phyloP scores from a whole-genome alignment of 2,113 vertebrate species.

The Regulus satrapa region DNA sequence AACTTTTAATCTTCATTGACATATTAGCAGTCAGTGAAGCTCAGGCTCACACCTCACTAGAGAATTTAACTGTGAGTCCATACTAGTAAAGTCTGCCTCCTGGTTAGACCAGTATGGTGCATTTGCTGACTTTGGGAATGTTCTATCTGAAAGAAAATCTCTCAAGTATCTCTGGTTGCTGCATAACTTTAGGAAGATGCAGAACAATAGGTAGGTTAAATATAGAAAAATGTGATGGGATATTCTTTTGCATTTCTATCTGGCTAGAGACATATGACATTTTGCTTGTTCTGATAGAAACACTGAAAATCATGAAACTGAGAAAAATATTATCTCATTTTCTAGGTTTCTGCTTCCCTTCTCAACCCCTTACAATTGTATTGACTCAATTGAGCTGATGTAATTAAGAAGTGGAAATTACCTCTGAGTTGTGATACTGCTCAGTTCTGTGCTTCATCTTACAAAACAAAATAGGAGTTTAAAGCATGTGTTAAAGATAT shows the following conservation, averaged over 20 bases:
- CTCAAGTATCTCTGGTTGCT: not conserved
- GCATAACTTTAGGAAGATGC: not conserved
- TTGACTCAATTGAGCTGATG: not conserved
- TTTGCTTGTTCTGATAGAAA: not conserved
- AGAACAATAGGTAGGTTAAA: not conserved
- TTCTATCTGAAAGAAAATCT: not conserved
- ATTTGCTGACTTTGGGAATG: not conserved
- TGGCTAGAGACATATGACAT: not conserved
- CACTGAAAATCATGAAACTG: not conserved
- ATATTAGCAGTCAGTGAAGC: not conserved
- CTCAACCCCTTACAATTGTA: not conserved
- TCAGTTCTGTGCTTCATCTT: not conserved
- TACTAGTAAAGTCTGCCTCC: not conserved
- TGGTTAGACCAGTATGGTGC: not conserved
- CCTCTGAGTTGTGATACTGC: not conserved
- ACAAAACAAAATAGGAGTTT: not conserved
- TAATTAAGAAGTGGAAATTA: not conserved
- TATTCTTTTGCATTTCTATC: not conserved
- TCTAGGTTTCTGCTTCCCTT: not conserved
- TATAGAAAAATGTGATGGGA: not conserved
- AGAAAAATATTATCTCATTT: not conserved
- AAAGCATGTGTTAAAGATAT: not conserved
- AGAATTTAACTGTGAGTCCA: not conserved
- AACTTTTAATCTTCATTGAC: not conserved
- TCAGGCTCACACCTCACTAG: not conserved